Evolutionary conservation across 2,113 vertebrate genomes (phyloP).

Genomic region (Caranx ignobilis): DNA sequence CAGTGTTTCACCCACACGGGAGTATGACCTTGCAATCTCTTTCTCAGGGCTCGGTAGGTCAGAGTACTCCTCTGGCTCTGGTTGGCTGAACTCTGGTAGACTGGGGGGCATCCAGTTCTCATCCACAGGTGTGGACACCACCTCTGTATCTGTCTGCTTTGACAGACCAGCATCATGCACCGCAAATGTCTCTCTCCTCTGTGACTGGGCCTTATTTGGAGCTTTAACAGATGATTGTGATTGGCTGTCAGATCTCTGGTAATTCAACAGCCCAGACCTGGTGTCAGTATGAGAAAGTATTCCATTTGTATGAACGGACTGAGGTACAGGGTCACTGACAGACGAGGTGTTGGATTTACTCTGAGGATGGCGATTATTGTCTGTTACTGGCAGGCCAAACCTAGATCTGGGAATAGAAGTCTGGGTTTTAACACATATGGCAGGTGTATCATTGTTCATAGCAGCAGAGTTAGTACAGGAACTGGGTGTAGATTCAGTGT

Average conservation of each 20-base stretch:
- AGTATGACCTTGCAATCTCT: constrained; percentile 62
- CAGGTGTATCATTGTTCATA: constrained; percentile 11
- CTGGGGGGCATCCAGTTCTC: constrained; percentile 67
- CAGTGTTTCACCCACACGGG: constrained; percentile 78
- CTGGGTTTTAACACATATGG: constrained; percentile 47
- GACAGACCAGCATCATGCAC: constrained; percentile 42
- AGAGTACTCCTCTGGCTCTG: constrained; percentile 62
- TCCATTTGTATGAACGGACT: constrained; percentile 40
- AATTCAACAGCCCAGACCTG: not conserved
- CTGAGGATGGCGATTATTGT: constrained; percentile 39
- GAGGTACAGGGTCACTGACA: constrained; percentile 28
- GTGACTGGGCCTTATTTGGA: constrained; percentile 19
- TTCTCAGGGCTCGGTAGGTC: constrained; percentile 56
- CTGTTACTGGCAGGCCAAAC: constrained; percentile 43
- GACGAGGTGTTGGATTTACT: constrained; percentile 40
- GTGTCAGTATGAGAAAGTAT: constrained; percentile 39
- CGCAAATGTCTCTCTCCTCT: constrained; percentile 18
- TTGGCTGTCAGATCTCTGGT: constrained; percentile 53
- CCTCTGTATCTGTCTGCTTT: constrained; percentile 47
- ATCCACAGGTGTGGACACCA: constrained; percentile 32
- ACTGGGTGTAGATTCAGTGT: constrained; percentile 29
- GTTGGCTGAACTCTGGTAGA: constrained; percentile 66
- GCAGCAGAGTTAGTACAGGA: constrained; percentile 42
- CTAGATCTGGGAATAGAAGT: constrained; percentile 40
- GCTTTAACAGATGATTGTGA: constrained; percentile 27